These are phyloP conservation scores for Philopedon plagiatum DNA, from an alignment of 2,888 invertebrate genomes.

Conservation along the genomic window DNA sequence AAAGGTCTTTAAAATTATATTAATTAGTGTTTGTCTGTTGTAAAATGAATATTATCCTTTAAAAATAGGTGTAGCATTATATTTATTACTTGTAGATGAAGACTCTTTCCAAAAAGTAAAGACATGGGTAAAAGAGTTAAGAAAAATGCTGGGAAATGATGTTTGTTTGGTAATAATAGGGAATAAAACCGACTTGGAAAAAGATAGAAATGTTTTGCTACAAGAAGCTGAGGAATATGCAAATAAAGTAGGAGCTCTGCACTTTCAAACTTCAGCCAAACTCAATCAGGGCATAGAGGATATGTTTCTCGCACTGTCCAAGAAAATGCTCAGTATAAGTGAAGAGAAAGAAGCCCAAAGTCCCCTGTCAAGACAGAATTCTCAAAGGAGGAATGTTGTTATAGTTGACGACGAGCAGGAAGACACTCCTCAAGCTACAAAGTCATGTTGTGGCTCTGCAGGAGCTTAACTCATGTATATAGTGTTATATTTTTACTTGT, in stretches of 20 bases:
- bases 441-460: conserved; percentile 37
- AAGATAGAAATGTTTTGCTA: conserved; percentile 86
- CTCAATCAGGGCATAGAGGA: conserved; percentile 92
- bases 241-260: conserved; percentile 90
- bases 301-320: conserved; percentile 87
- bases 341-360: conserved; percentile 62
- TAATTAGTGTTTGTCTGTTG: too few species aligned
- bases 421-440: conserved; percentile 5
- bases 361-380: conserved; percentile 62
- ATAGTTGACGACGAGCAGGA: conserved; percentile 44
- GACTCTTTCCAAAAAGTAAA: conserved; percentile 97
- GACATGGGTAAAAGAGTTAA: conserved; percentile 97
- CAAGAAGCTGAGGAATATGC: conserved; percentile 94
- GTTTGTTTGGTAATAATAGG: conserved; percentile 95
- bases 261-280: conserved; percentile 95
- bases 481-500: neutral
- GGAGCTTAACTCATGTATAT: conserved; percentile 26
- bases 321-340: conserved; percentile 76
- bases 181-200: conserved; percentile 97
- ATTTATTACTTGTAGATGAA: conserved; percentile 74
- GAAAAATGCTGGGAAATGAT: conserved; percentile 95
- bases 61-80: neutral
- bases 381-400: conserved; percentile 64
- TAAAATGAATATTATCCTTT: too few species aligned
- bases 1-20: too few species aligned